Conservation (phyloP, 1,140 invertebrate species). For the Drosophila arawakana region DNA sequence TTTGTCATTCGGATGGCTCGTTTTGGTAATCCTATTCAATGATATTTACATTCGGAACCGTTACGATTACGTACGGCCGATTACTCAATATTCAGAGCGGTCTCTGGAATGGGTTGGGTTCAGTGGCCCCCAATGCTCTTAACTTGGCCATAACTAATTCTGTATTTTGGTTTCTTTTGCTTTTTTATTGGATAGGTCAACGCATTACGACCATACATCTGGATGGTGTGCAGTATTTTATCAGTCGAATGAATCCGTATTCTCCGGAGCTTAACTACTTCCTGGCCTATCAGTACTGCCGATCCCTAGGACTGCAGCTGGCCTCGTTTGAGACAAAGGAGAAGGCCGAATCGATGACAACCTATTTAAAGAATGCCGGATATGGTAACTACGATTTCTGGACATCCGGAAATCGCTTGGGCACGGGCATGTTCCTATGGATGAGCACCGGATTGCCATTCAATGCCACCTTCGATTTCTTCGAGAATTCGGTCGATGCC, state of each 20-base stretch:
- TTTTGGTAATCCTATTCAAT: slow-evolving; percentile 82
- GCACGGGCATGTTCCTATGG: slow-evolving; percentile 94
- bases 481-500: slow-evolving; percentile 86
- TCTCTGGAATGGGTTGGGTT: slow-evolving; percentile 32
- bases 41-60: slow-evolving; percentile 70
- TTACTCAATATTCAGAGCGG: slow-evolving; percentile 48
- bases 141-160: slow-evolving; percentile 31
- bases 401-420: slow-evolving; percentile 94
- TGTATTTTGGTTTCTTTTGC: neutral
- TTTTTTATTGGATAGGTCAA: slow-evolving; percentile 87
- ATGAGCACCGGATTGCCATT: slow-evolving; percentile 95
- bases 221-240: slow-evolving; percentile 94
- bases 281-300: slow-evolving; percentile 94
- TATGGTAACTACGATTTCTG: slow-evolving; percentile 94
- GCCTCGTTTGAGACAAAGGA: slow-evolving; percentile 94
- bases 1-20: slow-evolving; percentile 50
- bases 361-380: slow-evolving; percentile 92
- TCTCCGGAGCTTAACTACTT: slow-evolving; percentile 94
- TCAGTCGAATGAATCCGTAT: slow-evolving; percentile 94
- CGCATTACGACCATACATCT: slow-evolving; percentile 93
- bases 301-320: slow-evolving; percentile 92
- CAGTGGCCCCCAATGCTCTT: slow-evolving; percentile 30
- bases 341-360: slow-evolving; percentile 92
- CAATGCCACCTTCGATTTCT: slow-evolving; percentile 94
- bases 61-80: slow-evolving; percentile 63